These are phyloP conservation scores for Leucoraja ocellata DNA, from an alignment of 2,797 vertebrate genomes.

Conservation along the genomic window DNA sequence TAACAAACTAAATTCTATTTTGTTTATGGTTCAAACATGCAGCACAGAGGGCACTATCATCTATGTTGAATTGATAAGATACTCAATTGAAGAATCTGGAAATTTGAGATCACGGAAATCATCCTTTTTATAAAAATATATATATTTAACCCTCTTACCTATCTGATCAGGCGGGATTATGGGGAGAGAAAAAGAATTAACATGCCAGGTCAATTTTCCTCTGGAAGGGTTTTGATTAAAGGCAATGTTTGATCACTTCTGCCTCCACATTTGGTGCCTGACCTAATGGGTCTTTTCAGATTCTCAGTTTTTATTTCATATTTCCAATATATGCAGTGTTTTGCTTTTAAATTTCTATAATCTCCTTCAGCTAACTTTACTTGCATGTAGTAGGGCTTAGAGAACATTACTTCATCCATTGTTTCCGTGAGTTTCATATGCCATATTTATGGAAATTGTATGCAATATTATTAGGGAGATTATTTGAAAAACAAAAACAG, in stretches of 20 bases:
- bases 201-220: too few species aligned
- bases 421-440: neutral
- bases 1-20: neutral
- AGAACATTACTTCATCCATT: too few species aligned
- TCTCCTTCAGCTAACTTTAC: neutral
- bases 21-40: neutral
- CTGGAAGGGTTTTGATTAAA: too few species aligned
- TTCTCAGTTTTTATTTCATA: too few species aligned
- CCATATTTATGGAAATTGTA: neutral
- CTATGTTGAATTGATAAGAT: neutral
- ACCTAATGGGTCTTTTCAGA: too few species aligned
- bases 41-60: neutral
- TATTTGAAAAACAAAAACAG: neutral
- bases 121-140: neutral
- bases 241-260: too few species aligned
- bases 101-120: slow-evolving; percentile 6
- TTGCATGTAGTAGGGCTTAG: neutral
- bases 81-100: neutral
- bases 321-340: too few species aligned
- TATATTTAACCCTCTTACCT: neutral
- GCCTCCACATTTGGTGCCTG: too few species aligned
- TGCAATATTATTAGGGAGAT: neutral
- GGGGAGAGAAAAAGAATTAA: too few species aligned
- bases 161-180: too few species aligned
- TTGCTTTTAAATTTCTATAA: too few species aligned